Conservation (phyloP, 2,797 vertebrate species). For the Sphenopsis melanotis region DNA sequence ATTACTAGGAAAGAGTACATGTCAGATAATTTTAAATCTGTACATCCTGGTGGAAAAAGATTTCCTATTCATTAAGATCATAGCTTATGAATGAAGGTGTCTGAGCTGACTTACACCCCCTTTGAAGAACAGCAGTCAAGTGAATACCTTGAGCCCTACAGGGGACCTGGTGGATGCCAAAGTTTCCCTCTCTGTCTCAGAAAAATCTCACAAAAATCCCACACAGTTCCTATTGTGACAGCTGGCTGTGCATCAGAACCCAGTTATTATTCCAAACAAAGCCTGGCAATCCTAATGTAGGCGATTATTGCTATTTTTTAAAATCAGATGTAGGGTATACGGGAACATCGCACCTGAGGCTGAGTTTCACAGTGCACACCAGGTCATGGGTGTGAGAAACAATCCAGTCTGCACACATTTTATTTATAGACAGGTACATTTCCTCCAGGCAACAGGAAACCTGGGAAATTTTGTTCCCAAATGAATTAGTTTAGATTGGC, state of each 20-base stretch:
- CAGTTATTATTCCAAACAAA: not conserved
- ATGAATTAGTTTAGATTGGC: not conserved
- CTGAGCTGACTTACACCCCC: not conserved
- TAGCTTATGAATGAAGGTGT: not conserved
- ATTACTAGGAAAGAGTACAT: not conserved
- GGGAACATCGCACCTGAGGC: not conserved
- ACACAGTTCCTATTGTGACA: accelerated
- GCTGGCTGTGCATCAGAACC: not conserved
- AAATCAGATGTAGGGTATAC: accelerated
- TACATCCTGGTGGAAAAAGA: not conserved
- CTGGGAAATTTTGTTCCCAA: not conserved
- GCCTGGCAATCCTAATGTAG: not conserved
- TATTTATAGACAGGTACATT: not conserved
- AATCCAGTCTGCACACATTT: not conserved
- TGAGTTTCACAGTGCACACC: not conserved
- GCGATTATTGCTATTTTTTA: not conserved
- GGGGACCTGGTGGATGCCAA: not conserved
- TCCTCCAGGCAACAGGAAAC: not conserved
- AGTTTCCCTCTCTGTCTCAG: not conserved
- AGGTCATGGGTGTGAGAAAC: not conserved
- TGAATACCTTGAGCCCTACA: not conserved
- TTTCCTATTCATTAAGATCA: not conserved
- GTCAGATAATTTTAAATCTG: not conserved
- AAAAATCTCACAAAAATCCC: not conserved
- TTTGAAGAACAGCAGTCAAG: not conserved